These are phyloP conservation scores for Elymnias hypermnestra DNA, from an alignment of 1,140 invertebrate species.

Conservation along the genomic window DNA sequence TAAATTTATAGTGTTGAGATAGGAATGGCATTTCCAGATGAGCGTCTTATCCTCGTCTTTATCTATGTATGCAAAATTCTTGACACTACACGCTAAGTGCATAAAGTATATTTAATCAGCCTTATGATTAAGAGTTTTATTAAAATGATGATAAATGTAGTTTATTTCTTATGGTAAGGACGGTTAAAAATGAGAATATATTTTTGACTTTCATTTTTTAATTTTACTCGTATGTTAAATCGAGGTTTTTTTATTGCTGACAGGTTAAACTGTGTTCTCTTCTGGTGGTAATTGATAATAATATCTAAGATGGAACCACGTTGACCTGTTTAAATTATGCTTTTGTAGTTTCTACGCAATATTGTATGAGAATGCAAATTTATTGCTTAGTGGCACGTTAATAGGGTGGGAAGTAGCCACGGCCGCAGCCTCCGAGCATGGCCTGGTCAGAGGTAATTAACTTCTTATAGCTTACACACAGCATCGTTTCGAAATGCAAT, in stretches of 20 bases:
- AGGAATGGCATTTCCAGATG: constrained; percentile 54
- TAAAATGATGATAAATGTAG: constrained; percentile 3
- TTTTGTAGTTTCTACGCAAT: too few relatives aligned
- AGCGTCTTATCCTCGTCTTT: constrained; percentile 39
- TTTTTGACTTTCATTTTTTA: background rate
- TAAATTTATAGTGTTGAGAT: constrained; percentile 73
- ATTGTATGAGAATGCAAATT: too few relatives aligned
- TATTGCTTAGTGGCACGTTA: too few relatives aligned
- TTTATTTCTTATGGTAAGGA: constrained; percentile 1
- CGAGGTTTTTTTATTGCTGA: background rate
- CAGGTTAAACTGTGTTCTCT: too few relatives aligned
- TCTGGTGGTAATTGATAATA: too few relatives aligned
- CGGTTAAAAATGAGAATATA: background rate
- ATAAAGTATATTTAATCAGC: constrained; percentile 28
- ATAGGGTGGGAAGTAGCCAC: too few relatives aligned
- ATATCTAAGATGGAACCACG: too few relatives aligned
- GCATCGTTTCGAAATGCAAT: too few relatives aligned
- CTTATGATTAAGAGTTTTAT: constrained; percentile 12
- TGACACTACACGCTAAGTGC: constrained; percentile 35
- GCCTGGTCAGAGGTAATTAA: too few relatives aligned
- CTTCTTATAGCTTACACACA: too few relatives aligned
- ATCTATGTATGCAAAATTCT: constrained; percentile 60
- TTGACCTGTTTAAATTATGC: too few relatives aligned
- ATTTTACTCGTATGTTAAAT: background rate
- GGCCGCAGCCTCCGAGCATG: too few relatives aligned